Percentiles rank a stretch among this genome's conserved stretches.
These are phyloP conservation scores for Bombus pascuorum DNA, from an alignment of 1,140 invertebrate species.

Conservation along the genomic window DNA sequence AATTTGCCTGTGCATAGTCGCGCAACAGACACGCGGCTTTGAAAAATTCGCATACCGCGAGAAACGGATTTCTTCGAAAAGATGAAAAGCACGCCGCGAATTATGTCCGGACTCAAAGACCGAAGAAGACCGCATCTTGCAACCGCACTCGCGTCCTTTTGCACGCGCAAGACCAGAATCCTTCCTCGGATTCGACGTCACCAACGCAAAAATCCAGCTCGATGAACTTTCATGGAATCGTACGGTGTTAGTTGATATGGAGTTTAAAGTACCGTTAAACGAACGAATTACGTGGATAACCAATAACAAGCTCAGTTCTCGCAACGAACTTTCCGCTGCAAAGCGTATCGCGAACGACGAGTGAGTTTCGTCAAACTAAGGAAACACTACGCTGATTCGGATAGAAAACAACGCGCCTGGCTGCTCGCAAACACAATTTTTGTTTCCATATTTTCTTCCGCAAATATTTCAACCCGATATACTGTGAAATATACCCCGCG, in stretches of 20 bases:
- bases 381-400: too few relatives aligned
- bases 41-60: background rate
- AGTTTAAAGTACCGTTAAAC: background rate
- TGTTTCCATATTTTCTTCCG: too few relatives aligned
- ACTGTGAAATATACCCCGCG: background rate
- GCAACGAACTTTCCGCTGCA: background rate
- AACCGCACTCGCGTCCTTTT: constrained; percentile 15
- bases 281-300: constrained; percentile 16
- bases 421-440: too few relatives aligned
- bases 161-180: background rate
- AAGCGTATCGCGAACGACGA: too few relatives aligned
- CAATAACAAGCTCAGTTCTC: background rate
- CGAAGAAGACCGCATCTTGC: background rate
- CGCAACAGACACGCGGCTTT: too few relatives aligned
- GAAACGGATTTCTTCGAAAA: constrained; percentile 1
- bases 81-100: constrained; percentile 14
- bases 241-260: background rate
- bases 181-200: background rate
- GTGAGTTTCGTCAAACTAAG: too few relatives aligned
- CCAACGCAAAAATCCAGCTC: background rate
- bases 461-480: background rate
- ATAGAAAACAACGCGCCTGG: too few relatives aligned
- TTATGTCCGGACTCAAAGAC: background rate
- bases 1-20: background rate
- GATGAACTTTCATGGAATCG: background rate